These are phyloP conservation scores for Brachionus plicatilis DNA, from an alignment of 1,140 invertebrate species.

Conservation along the genomic window DNA sequence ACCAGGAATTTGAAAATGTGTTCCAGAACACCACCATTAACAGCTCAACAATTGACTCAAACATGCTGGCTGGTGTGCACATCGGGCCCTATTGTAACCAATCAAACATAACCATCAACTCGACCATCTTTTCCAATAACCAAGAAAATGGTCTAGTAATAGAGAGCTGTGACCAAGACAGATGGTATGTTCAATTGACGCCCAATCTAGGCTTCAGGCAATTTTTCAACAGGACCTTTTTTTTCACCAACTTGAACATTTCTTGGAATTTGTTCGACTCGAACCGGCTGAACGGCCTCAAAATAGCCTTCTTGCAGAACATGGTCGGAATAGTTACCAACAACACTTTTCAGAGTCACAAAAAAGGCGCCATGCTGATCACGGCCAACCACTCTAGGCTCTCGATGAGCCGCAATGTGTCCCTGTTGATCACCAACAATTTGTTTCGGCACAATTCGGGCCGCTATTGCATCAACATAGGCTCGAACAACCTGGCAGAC, in stretches of 20 bases:
- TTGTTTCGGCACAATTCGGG: slow-evolving; percentile 80
- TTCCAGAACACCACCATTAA: slow-evolving; percentile 47
- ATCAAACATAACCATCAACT: slow-evolving; percentile 25
- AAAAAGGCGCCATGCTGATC: slow-evolving; percentile 79
- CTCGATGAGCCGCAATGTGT: slow-evolving; percentile 51
- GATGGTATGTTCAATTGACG: not conserved
- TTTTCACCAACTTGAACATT: slow-evolving; percentile 46
- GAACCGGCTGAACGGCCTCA: slow-evolving; percentile 50
- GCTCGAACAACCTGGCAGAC: slow-evolving; percentile 69
- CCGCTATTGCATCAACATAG: slow-evolving; percentile 76
- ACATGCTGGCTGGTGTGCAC: slow-evolving; percentile 46
- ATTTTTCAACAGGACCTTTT: not conserved
- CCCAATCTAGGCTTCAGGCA: not conserved
- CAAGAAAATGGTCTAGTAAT: slow-evolving; percentile 24
- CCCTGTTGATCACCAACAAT: slow-evolving; percentile 75
- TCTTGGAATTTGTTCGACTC: slow-evolving; percentile 49
- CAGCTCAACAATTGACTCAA: slow-evolving; percentile 46
- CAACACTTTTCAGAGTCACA: slow-evolving; percentile 76
- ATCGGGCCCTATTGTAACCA: slow-evolving; percentile 27
- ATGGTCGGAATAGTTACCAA: slow-evolving; percentile 53
- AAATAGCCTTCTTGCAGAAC: slow-evolving; percentile 51
- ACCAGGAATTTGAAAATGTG: slow-evolving; percentile 35
- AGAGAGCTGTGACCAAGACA: not conserved
- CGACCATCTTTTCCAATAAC: not conserved
- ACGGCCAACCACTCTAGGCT: slow-evolving; percentile 60